These are phyloP conservation scores for Papilio machaon DNA, from an alignment of 1,140 invertebrate genomes.

Conservation along the genomic window DNA sequence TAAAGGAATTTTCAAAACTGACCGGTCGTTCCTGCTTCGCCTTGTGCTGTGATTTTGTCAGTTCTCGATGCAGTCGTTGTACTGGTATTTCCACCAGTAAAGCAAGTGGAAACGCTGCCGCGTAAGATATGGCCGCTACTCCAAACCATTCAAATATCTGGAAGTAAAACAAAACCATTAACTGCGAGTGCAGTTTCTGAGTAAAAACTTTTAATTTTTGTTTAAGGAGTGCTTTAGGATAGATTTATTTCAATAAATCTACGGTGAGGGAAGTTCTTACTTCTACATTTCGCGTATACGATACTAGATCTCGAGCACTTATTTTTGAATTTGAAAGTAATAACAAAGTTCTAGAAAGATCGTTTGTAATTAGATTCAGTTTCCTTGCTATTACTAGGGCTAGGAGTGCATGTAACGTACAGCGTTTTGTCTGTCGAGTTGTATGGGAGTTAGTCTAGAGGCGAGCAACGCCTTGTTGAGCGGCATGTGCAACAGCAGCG, in stretches of 20 bases:
- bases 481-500: conserved; percentile 70
- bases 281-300: no score
- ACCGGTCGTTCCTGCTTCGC: conserved; percentile 37
- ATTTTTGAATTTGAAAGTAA: no score
- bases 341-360: no score
- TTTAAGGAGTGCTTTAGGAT: no score
- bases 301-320: no score
- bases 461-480: conserved; percentile 68
- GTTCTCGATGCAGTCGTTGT: conserved; percentile 59
- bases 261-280: no score
- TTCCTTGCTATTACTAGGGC: not conserved
- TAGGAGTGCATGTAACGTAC: conserved; percentile 44
- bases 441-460: conserved; percentile 50
- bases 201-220: no score
- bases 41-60: conserved; percentile 41
- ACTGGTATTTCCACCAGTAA: conserved; percentile 70
- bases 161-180: not conserved
- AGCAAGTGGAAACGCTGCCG: conserved; percentile 69
- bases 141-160: conserved; percentile 70
- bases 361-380: no score
- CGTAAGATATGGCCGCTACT: conserved; percentile 61
- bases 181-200: no score
- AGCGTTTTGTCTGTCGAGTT: conserved; percentile 57
- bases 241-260: no score
- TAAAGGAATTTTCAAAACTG: not conserved